These are phyloP conservation scores for Aurelia sp. DNA, from an alignment of 30 jellyfish, hydroid and myxozoan genomes.

Conservation along the genomic window DNA sequence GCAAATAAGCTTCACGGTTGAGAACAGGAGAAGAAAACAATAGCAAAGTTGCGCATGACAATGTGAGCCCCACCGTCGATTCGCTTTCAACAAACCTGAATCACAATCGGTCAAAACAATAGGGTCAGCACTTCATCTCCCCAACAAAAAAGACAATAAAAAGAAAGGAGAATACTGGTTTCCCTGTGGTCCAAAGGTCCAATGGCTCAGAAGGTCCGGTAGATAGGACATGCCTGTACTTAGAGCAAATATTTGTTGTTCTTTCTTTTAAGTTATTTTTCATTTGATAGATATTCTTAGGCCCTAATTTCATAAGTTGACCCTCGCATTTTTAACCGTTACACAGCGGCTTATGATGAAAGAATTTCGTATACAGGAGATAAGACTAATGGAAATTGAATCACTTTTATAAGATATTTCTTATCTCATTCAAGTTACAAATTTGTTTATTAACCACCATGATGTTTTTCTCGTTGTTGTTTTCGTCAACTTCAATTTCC, in stretches of 20 bases:
- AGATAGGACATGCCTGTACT: too few relatives aligned
- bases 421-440: constrained; percentile 11
- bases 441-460: constrained; percentile 40
- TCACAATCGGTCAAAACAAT: too few relatives aligned
- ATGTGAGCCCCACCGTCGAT: too few relatives aligned
- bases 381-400: constrained; percentile 18
- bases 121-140: too few relatives aligned
- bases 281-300: background rate
- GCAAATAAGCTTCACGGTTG: too few relatives aligned
- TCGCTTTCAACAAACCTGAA: too few relatives aligned
- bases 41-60: too few relatives aligned
- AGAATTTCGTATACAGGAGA: constrained; percentile 13
- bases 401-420: constrained; percentile 32
- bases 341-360: constrained; percentile 11
- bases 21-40: too few relatives aligned
- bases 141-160: too few relatives aligned
- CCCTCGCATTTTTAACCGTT: background rate
- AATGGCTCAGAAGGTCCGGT: too few relatives aligned
- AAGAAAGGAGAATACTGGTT: too few relatives aligned
- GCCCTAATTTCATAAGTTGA: constrained; percentile 41
- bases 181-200: too few relatives aligned
- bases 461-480: constrained; percentile 12
- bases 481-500: background rate
- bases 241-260: constrained; percentile 11
- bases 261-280: background rate